Conservation (phyloP, 2,888 invertebrate genomes). For the Dryococelus australis region DNA sequence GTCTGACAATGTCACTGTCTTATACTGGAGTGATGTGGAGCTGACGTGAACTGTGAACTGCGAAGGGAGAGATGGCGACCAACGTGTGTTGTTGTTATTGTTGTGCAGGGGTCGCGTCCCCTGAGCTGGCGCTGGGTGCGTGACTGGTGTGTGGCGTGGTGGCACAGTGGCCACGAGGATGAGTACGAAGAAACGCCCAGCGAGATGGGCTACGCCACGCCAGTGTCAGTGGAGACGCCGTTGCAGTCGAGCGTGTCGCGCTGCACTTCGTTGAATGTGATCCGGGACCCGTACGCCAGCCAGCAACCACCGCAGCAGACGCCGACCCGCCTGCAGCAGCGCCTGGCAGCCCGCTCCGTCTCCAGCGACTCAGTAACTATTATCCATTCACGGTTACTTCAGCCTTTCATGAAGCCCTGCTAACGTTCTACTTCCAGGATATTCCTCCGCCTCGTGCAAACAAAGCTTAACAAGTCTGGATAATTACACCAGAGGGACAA, state of each 20-base stretch:
- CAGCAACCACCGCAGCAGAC: slow-evolving; percentile 58
- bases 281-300: slow-evolving; percentile 64
- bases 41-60: too few species aligned
- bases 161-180: slow-evolving; percentile 88
- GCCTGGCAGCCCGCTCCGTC: slow-evolving; percentile 55
- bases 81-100: too few species aligned
- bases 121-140: slow-evolving; percentile 66
- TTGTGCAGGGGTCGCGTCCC: slow-evolving; percentile 58
- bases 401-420: too few species aligned
- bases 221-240: slow-evolving; percentile 84
- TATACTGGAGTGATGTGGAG: too few species aligned
- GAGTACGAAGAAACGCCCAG: slow-evolving; percentile 71
- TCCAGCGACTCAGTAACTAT: slow-evolving; percentile 57
- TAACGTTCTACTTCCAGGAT: too few species aligned
- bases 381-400: too few species aligned
- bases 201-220: slow-evolving; percentile 61
- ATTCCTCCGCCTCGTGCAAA: too few species aligned
- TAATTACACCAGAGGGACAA: too few species aligned
- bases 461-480: too few species aligned
- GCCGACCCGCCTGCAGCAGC: slow-evolving; percentile 58
- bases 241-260: slow-evolving; percentile 86
- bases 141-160: slow-evolving; percentile 89
- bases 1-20: too few species aligned
- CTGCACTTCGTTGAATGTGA: slow-evolving; percentile 83
- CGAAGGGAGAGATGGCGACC: too few species aligned